These are phyloP conservation scores for Symphodus melops DNA, from an alignment of 2,113 vertebrate species.

Conservation along the genomic window DNA sequence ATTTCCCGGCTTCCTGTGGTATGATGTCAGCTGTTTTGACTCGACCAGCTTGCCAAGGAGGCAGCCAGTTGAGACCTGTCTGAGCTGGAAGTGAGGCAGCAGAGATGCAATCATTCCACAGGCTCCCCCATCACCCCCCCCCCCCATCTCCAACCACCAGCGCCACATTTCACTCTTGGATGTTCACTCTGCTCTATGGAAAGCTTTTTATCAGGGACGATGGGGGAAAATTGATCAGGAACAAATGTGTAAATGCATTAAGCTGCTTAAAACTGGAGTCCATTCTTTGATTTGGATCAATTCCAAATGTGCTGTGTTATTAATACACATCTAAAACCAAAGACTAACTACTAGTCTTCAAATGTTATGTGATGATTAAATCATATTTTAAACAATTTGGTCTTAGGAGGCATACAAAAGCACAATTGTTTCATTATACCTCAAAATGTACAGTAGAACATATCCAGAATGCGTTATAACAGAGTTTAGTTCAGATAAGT, in stretches of 20 bases:
- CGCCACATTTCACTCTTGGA: slow-evolving; percentile 12
- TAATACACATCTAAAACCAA: too few species aligned
- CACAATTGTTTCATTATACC: too few species aligned
- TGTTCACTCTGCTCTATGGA: background rate
- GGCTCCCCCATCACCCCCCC: background rate
- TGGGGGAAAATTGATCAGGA: background rate
- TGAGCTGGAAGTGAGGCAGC: slow-evolving; percentile 50
- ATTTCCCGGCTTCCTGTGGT: slow-evolving; percentile 43
- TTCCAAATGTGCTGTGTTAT: background rate
- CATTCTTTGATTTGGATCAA: background rate
- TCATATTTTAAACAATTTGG: too few species aligned
- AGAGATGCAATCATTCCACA: slow-evolving; percentile 33
- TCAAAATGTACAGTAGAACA: too few species aligned
- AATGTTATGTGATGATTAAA: too few species aligned
- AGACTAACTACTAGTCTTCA: too few species aligned
- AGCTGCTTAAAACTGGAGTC: too few species aligned
- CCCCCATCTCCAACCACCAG: too few species aligned
- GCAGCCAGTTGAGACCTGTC: slow-evolving; percentile 63
- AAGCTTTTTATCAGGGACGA: background rate
- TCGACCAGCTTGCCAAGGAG: slow-evolving; percentile 38
- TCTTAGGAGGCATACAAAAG: too few species aligned
- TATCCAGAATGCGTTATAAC: too few species aligned
- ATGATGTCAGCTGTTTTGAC: slow-evolving; percentile 74
- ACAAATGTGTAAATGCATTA: too few species aligned
- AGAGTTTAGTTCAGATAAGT: too few species aligned